phyloP scores from a whole-genome alignment of 2,888 invertebrate genomes.

The Saturnia japonica region DNA sequence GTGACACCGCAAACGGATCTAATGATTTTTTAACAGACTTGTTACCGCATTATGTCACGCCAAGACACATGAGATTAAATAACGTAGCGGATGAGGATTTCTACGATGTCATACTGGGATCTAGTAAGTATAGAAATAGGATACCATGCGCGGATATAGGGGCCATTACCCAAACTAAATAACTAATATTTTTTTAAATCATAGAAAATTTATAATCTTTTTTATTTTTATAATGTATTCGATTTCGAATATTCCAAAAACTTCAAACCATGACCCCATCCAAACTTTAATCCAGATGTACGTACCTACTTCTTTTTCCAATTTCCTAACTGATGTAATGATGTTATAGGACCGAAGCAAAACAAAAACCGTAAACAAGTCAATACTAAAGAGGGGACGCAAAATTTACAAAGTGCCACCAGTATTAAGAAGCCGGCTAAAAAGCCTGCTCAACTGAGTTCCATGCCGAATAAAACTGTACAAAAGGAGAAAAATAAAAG shows the following conservation, averaged over 20 bases:
- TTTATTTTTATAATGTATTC: no score
- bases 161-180: no score
- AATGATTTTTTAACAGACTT: slow-evolving; percentile 72
- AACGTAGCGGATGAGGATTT: slow-evolving; percentile 64
- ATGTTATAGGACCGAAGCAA: slow-evolving; percentile 44
- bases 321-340: neutral
- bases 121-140: slow-evolving; percentile 45
- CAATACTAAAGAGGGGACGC: slow-evolving; percentile 39
- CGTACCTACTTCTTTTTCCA: neutral
- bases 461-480: slow-evolving; percentile 44
- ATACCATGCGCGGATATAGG: neutral
- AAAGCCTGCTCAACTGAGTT: slow-evolving; percentile 48
- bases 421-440: slow-evolving; percentile 48
- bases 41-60: slow-evolving; percentile 74
- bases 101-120: slow-evolving; percentile 66
- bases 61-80: slow-evolving; percentile 57
- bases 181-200: no score
- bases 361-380: slow-evolving; percentile 43
- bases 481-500: slow-evolving; percentile 52
- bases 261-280: no score
- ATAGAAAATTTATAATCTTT: no score
- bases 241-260: no score
- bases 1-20: slow-evolving; percentile 51
- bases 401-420: slow-evolving; percentile 35
- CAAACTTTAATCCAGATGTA: no score